Evolutionary conservation across 2,113 vertebrate species (phyloP).

Genomic region (Bos indicus): DNA sequence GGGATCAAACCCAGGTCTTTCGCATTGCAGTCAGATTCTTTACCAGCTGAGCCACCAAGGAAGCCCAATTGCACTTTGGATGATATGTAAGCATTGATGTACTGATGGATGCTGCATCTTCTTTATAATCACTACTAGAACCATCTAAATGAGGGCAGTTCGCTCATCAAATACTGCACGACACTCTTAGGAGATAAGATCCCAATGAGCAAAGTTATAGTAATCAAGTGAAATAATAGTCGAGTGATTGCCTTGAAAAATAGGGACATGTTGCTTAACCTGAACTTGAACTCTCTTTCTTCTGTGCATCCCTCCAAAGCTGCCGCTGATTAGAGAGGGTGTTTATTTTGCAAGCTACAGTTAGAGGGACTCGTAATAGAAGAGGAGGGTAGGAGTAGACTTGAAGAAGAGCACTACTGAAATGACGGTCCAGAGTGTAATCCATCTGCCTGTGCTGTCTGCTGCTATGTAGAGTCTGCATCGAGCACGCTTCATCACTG

Average conservation of each 20-base stretch:
- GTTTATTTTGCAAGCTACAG: neutral
- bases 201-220: neutral
- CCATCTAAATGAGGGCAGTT: neutral
- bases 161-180: neutral
- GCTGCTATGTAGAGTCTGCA: neutral
- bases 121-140: neutral
- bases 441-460: neutral
- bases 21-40: neutral
- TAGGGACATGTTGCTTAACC: neutral
- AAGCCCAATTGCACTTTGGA: neutral
- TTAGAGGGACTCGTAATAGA: neutral
- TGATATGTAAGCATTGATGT: neutral
- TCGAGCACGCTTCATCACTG: fast-evolving
- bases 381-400: neutral
- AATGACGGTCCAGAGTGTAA: neutral
- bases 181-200: neutral
- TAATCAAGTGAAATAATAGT: neutral
- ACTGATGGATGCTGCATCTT: neutral
- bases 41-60: neutral
- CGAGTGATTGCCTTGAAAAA: neutral
- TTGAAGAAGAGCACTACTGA: neutral
- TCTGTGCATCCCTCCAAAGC: neutral
- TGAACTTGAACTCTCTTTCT: neutral
- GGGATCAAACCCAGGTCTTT: neutral
- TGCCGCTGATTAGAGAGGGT: neutral